A percentile compares a stretch with the other conserved stretches of the same genome.
Evolutionary conservation across 2,888 invertebrate genomes (phyloP).

Genomic region (Geophilus truncorum): DNA sequence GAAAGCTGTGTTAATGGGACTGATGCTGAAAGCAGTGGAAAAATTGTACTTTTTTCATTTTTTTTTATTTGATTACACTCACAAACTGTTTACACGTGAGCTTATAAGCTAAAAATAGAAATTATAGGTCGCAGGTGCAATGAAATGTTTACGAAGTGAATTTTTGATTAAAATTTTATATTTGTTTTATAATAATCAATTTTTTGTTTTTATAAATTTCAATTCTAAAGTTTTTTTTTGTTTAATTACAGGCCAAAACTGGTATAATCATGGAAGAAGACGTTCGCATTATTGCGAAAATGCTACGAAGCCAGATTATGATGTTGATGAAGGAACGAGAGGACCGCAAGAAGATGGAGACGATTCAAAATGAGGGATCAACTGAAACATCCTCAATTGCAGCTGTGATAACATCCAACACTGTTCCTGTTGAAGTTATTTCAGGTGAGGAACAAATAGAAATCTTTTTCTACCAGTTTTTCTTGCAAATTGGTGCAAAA

Average conservation of each 20-base stretch:
- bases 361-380: neutral
- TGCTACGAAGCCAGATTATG: slow-evolving; percentile 81
- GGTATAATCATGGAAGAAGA: slow-evolving; percentile 95
- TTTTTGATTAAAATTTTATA: neutral
- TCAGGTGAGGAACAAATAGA: neutral
- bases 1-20: no score
- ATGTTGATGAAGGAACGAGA: slow-evolving; percentile 63
- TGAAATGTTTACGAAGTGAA: neutral
- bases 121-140: neutral
- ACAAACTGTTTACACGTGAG: neutral
- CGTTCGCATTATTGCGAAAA: slow-evolving; percentile 79
- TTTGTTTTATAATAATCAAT: neutral
- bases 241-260: slow-evolving; percentile 66
- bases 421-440: neutral
- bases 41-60: neutral
- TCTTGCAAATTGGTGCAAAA: no score
- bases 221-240: neutral
- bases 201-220: neutral
- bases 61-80: neutral
- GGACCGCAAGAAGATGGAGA: slow-evolving; percentile 51
- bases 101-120: neutral
- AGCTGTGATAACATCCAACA: neutral
- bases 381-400: neutral
- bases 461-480: no score
- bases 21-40: no score